phyloP scores from a whole-genome alignment of 1,140 invertebrate species.

The Maconellicoccus hirsutus region DNA sequence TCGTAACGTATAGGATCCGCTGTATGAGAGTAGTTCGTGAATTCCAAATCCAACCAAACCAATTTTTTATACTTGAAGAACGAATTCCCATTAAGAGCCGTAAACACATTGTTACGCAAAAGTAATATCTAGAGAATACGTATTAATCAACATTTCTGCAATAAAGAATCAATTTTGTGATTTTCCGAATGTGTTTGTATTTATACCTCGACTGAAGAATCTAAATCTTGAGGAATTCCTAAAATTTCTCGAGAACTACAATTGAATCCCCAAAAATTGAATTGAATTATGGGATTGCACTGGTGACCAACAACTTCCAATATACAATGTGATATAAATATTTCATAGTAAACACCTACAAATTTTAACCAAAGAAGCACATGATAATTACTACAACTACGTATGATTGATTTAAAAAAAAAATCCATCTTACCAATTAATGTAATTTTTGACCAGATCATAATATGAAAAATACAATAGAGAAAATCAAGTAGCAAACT shows the following conservation, averaged over 20 bases:
- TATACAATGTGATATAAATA: neutral
- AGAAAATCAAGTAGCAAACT: too few relatives aligned
- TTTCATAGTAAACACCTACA: neutral
- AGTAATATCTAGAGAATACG: neutral
- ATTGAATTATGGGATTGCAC: neutral
- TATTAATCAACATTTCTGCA: neutral
- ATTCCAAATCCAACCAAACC: neutral
- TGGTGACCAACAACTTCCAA: neutral
- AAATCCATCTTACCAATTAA: too few relatives aligned
- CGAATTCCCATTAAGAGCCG: neutral
- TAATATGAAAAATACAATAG: too few relatives aligned
- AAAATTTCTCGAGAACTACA: neutral
- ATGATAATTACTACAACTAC: too few relatives aligned
- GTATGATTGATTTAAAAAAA: too few relatives aligned
- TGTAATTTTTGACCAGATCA: too few relatives aligned
- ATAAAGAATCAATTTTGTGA: too few relatives aligned
- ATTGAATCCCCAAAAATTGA: neutral
- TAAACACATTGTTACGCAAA: neutral
- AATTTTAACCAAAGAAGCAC: neutral
- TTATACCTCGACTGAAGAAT: neutral
- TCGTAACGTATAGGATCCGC: neutral
- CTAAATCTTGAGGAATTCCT: neutral
- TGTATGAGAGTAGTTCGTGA: neutral
- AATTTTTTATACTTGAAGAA: neutral
- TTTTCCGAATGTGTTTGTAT: too few relatives aligned